Percentiles rank a stretch among this genome's conserved stretches.
phyloP scores from a whole-genome alignment of 2,113 vertebrate genomes.

The Murina feae region DNA sequence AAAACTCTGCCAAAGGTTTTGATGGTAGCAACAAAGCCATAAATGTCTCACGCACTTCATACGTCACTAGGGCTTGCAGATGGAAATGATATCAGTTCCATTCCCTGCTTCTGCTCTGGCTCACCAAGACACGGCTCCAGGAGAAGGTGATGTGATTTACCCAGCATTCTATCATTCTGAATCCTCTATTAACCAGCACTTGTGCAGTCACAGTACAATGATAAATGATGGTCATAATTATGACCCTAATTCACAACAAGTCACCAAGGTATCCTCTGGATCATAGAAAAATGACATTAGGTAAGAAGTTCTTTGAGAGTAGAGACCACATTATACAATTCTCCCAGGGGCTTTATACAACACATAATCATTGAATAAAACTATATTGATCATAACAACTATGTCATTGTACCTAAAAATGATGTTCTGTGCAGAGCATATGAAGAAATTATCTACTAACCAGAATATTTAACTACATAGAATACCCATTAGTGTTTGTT shows the following conservation, averaged over 20 bases:
- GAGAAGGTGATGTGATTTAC: conserved; percentile 52
- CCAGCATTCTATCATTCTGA: conserved; percentile 50
- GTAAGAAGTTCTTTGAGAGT: conserved; percentile 52
- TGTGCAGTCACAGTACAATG: conserved; percentile 53
- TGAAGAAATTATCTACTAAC: conserved; percentile 1
- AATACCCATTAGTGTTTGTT: background rate
- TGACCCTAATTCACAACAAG: conserved; percentile 68
- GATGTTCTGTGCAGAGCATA: background rate
- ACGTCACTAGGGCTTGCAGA: conserved; percentile 31
- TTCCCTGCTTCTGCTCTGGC: background rate
- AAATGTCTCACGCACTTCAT: conserved; percentile 44
- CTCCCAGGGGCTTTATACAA: conserved; percentile 26
- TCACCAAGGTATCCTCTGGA: conserved; percentile 61
- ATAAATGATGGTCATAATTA: conserved; percentile 65
- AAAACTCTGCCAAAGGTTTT: conserved; percentile 57
- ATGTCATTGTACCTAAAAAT: background rate
- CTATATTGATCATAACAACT: conserved; percentile 28
- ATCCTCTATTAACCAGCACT: conserved; percentile 51
- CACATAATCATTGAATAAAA: conserved; percentile 55
- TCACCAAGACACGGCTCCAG: conserved; percentile 26
- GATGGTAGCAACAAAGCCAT: conserved; percentile 50
- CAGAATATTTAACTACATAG: background rate
- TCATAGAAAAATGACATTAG: conserved; percentile 55
- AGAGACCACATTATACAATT: conserved; percentile 14
- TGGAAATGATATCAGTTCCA: conserved; percentile 19